Percentiles rank a stretch among this genome's conserved stretches.
These are phyloP conservation scores for Eulemur coronatus DNA, from an alignment of 2,797 vertebrate species.

Conservation along the genomic window DNA sequence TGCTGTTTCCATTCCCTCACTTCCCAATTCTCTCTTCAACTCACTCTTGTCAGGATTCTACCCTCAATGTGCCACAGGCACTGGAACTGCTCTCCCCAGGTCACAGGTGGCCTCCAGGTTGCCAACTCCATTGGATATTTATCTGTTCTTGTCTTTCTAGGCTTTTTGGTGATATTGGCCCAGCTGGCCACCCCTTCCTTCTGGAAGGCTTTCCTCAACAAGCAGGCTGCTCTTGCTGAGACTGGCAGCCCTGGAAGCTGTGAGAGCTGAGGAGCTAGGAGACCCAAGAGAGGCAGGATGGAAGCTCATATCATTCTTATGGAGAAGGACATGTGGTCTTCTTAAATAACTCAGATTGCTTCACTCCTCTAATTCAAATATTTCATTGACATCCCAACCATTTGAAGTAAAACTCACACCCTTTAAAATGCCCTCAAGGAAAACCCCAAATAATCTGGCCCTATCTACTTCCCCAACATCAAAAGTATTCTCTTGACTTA, in stretches of 20 bases:
- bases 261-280: not conserved
- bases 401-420: not conserved
- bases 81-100: not conserved
- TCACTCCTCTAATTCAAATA: not conserved
- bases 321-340: not conserved
- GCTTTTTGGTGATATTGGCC: not conserved
- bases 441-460: not conserved
- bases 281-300: not conserved
- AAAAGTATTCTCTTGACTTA: not conserved
- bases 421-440: slow-evolving; percentile 1
- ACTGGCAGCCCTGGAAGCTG: not conserved
- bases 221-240: not conserved
- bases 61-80: not conserved
- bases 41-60: not conserved
- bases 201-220: not conserved
- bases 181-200: not conserved
- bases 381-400: not conserved
- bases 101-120: not conserved
- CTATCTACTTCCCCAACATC: not conserved
- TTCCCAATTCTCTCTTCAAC: not conserved
- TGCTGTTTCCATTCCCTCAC: not conserved
- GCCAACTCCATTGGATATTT: not conserved
- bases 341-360: not conserved
- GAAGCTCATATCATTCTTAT: not conserved
- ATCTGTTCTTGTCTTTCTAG: not conserved